Percentiles rank a stretch among this genome's conserved stretches.
phyloP scores from a whole-genome alignment of 2,797 vertebrate genomes.

The Ataeniobius toweri region DNA sequence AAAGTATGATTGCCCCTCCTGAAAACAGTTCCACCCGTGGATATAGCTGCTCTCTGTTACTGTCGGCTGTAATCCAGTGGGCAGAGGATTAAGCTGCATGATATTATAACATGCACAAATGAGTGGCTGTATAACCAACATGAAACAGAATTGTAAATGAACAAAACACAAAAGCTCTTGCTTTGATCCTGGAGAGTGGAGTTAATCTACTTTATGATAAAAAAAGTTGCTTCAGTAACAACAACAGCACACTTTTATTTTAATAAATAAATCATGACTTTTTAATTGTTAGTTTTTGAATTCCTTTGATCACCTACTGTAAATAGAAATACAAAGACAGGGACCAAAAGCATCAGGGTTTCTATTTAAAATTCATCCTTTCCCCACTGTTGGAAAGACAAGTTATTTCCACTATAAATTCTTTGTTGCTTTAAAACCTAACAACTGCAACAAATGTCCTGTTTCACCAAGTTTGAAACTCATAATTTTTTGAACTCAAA shows the following conservation, averaged over 20 bases:
- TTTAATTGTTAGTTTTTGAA: not conserved
- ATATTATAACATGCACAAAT: slow-evolving; percentile 6
- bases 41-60: not conserved
- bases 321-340: not conserved
- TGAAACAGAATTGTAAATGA: slow-evolving; percentile 47
- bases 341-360: not conserved
- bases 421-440: not conserved
- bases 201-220: not conserved
- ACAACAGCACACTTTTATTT: not conserved
- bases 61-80: not conserved
- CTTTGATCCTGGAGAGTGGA: slow-evolving; percentile 19
- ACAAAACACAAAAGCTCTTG: slow-evolving; percentile 8
- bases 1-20: not conserved
- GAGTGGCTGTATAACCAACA: slow-evolving; percentile 28
- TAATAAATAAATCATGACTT: not conserved
- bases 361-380: not conserved
- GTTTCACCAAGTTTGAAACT: not conserved
- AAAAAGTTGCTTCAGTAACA: not conserved
- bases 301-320: not conserved
- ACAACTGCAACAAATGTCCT: not conserved
- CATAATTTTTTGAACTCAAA: not conserved
- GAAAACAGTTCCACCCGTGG: not conserved
- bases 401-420: not conserved
- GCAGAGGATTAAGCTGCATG: not conserved
- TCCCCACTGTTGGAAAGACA: not conserved